Evolutionary conservation across 2,113 vertebrate genomes (phyloP).

Genomic region (Lagopus muta): DNA sequence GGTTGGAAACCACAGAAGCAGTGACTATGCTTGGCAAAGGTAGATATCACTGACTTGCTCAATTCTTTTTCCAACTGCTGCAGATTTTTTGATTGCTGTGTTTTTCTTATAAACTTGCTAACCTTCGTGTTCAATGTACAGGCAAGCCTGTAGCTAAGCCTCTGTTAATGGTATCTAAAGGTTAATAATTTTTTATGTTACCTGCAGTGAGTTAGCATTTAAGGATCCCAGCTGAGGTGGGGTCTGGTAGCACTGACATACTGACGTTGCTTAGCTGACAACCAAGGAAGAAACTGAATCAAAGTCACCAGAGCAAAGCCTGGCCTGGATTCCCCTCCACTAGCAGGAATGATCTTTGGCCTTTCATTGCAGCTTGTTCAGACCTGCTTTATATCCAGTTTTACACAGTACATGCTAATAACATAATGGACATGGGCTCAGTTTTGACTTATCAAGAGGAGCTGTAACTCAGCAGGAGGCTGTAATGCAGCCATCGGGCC

Average conservation of each 20-base stretch:
- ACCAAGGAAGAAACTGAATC: background rate
- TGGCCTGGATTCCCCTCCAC: background rate
- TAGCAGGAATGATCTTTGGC: background rate
- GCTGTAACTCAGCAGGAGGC: background rate
- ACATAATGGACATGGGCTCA: background rate
- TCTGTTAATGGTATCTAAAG: background rate
- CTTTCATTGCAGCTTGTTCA: background rate
- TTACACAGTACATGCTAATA: background rate
- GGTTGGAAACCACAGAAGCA: background rate
- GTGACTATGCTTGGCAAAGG: background rate
- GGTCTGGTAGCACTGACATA: background rate
- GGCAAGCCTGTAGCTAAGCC: background rate
- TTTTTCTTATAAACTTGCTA: background rate
- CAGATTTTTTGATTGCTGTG: background rate
- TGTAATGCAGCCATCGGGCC: fast-evolving
- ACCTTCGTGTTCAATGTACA: background rate
- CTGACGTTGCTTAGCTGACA: background rate
- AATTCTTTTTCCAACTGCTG: background rate
- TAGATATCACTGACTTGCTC: background rate
- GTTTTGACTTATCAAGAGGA: background rate
- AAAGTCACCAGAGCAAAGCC: background rate
- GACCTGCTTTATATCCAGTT: background rate
- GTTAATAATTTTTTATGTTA: background rate
- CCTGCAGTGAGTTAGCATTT: background rate
- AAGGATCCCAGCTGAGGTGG: background rate